These are phyloP conservation scores for Odontomyia ornata DNA, from an alignment of 2,888 invertebrate genomes.

Conservation along the genomic window DNA sequence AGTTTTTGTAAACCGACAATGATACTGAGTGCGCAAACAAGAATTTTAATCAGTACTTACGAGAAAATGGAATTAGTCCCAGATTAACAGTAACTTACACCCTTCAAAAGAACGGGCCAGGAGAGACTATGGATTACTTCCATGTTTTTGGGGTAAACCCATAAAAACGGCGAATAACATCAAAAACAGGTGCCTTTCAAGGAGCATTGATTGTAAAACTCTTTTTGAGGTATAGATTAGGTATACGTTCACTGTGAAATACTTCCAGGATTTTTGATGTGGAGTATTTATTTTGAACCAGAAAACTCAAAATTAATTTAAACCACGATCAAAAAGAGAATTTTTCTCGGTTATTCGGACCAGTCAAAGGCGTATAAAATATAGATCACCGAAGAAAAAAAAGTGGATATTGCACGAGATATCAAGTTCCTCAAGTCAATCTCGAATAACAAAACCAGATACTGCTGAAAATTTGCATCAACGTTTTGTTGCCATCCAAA, in stretches of 20 bases:
- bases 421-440: slow-evolving; percentile 8
- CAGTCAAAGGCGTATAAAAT: slow-evolving; percentile 53
- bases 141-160: background rate
- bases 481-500: no score
- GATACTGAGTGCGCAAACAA: background rate
- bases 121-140: slow-evolving; percentile 45
- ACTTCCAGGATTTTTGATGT: background rate
- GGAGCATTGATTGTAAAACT: background rate
- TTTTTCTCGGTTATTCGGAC: slow-evolving; percentile 47
- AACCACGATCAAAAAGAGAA: slow-evolving; percentile 44
- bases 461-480: no score
- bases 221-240: no score
- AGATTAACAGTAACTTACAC: slow-evolving; percentile 49
- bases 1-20: slow-evolving; percentile 26
- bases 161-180: slow-evolving; percentile 52
- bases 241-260: background rate
- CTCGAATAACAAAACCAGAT: no score
- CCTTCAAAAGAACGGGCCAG: slow-evolving; percentile 52
- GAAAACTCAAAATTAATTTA: slow-evolving; percentile 40
- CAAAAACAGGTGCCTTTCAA: slow-evolving; percentile 46
- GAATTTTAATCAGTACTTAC: no score
- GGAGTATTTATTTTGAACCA: no score
- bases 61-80: slow-evolving; percentile 48
- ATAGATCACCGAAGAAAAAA: slow-evolving; percentile 46
- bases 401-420: background rate